Evolutionary conservation across 2,888 invertebrate species (phyloP), one percentile per base, ranked within the genome.

Genomic region (Lamproptera curius): DNA sequence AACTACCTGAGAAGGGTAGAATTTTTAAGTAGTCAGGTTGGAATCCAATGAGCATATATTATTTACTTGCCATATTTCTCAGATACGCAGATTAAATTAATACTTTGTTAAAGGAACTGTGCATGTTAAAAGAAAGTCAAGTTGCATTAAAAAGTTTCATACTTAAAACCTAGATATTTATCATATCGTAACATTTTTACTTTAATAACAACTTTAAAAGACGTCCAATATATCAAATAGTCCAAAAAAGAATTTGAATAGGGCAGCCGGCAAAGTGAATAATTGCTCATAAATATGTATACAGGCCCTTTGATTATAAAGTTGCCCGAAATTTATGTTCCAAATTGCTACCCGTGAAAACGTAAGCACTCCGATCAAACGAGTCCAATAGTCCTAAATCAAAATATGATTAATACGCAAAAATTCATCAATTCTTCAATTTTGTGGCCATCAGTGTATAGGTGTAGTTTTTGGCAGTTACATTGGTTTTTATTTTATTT

Each of bases 301-400:
- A 59, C 53, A 54, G 56, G 61, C 58, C 57, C 59, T 55, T 55
- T 65, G 63, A 68, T 70, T 68, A 65, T 56, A 65, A 63, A 56
- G 60, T 62, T 61, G 54, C 40, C 48, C 58, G 55, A 63, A 69
- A 67, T 67, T 65, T 68, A 70, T 68, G 57, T 59, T 53, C 59
- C 47, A 67, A 69, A 66, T 67, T 69, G 63, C 67, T 63, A 64
- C 63, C 65, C 67, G 54, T 59, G 54, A 61, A 61, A 62, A 65
- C 62, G 61, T 62, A 57, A 49, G 58, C 62, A 63, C 58, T 67
- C 66, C 63, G 59, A 60, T 56, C 62, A 59, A 63, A 58, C 57
- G 58, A 57, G 54, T 60, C 52, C 55, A 57, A 55, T 57, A 57
- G 51, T 47, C 62, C 56, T 60, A 63, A 70, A 65, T 65, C 62